Base-by-base conservation (phyloP, 2,888 invertebrate species). In the Drosophila lacicola region DNA sequence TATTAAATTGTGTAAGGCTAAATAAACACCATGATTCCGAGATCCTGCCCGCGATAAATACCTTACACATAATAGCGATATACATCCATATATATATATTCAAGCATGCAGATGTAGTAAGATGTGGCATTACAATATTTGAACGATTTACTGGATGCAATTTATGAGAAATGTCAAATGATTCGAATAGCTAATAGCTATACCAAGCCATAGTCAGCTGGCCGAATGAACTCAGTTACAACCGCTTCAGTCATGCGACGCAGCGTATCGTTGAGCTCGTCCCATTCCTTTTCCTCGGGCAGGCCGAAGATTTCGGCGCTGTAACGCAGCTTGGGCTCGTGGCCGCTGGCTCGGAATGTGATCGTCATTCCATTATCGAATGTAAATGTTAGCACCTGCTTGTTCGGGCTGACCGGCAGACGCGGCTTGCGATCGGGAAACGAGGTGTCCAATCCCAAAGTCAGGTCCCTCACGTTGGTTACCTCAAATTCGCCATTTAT, bases 251-350 rank as follows among this genome's bases (percentile, higher is more conserved):
- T 96, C 95, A 98, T 96, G 77, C 95, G 95, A 13, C 94, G 93
- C 8, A 97, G 93, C 58, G 94, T 95, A 0, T 89, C 89, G 70
- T 94, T 93, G 57, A 96, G 93, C 42, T 93, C 93, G 29, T 94
- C 93, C 92, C 95, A 94, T 90, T 97, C 95, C 95, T 93, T 94
- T 84, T 95, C 93, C 45, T 93, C 93, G 34, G 96, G 95, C 49
- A 94, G 90, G 45, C 96, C 95, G 76, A 96, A 95, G 47, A 98
- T 93, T 92, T 99, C 99, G 0, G 97, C 96, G 93, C 99, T 99
- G 92, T 98, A 98, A 93, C 99, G 99, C 80, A 99, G 95, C 93
- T 99, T 99, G 44, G 99, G 98, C 92, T 99, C 99, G 0, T 98
- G 99, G 37, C 99, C 98, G 91, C 98, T 98, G 1, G 98, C 98